A percentile compares a stretch with the other conserved stretches of the same genome.
phyloP scores from a whole-genome alignment of 1,140 invertebrate genomes.

The Drosophila fuyamai region DNA sequence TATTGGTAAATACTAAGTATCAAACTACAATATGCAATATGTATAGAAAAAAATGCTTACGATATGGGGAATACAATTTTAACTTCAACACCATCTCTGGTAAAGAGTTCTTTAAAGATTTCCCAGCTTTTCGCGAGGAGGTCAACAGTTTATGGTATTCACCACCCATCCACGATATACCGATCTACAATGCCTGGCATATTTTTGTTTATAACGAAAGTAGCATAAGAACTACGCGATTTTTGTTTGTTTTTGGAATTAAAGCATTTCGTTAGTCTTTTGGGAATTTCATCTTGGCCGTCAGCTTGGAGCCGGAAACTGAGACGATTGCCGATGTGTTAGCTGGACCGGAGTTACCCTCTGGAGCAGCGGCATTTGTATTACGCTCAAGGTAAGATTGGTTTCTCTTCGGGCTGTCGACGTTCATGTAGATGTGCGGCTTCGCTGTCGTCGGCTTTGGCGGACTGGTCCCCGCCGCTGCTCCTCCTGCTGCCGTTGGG shows the following conservation, averaged over 20 bases:
- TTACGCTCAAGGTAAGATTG: conserved; percentile 57
- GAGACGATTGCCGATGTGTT: conserved; percentile 11
- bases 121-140: not conserved
- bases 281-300: conserved; percentile 76
- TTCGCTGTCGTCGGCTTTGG: conserved; percentile 18
- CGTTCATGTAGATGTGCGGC: conserved; percentile 75
- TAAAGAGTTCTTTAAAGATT: not conserved
- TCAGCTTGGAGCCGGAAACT: conserved; percentile 38
- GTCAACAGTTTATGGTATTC: not conserved
- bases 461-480: conserved; percentile 7
- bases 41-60: conserved; percentile 17
- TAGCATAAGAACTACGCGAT: conserved; percentile 1
- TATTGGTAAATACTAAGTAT: not conserved
- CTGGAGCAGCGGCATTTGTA: conserved; percentile 7
- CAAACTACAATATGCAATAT: conserved; percentile 7
- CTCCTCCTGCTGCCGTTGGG: not conserved
- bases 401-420: conserved; percentile 75
- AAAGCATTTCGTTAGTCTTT: conserved; percentile 80
- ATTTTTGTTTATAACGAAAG: conserved; percentile 22
- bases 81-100: not conserved
- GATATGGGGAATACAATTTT: conserved; percentile 2
- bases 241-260: conserved; percentile 49
- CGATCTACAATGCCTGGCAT: conserved; percentile 11
- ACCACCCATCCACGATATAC: not conserved
- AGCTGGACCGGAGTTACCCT: not conserved